Percentiles rank a stretch among this genome's conserved stretches.
Conservation (phyloP, 2,888 invertebrate genomes). For the Sinodicranocentrus sp. region DNA sequence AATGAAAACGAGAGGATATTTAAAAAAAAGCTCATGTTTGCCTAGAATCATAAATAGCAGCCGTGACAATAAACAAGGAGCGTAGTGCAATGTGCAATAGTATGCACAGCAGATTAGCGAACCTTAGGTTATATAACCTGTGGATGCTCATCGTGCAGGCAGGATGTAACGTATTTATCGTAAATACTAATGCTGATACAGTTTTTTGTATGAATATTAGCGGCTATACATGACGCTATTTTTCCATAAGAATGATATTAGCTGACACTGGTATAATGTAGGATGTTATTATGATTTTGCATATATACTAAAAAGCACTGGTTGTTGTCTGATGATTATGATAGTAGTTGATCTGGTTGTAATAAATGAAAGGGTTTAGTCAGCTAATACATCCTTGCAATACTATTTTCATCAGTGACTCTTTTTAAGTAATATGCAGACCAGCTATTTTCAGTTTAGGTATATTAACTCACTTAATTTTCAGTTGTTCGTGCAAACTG, state of each 20-base stretch:
- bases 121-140: not conserved
- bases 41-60: conserved; percentile 42
- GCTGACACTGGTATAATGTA: not conserved
- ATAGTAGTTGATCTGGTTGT: conserved; percentile 47
- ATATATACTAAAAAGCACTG: no score
- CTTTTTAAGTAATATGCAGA: not conserved
- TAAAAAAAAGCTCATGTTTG: not conserved
- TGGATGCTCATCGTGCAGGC: conserved; percentile 1
- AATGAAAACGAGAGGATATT: not conserved
- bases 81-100: no score
- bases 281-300: not conserved
- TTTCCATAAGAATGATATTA: no score
- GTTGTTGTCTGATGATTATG: not conserved
- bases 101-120: not conserved
- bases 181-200: not conserved
- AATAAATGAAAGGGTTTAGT: conserved; percentile 39
- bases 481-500: conserved; percentile 47
- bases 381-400: not conserved
- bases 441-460: not conserved
- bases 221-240: not conserved
- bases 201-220: not conserved
- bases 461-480: conserved; percentile 32
- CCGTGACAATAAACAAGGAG: conserved; percentile 62
- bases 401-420: conserved; percentile 3
- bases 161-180: conserved; percentile 2